Evolutionary conservation across 2,113 vertebrate genomes (phyloP).

Genomic region (Mixornis gularis): DNA sequence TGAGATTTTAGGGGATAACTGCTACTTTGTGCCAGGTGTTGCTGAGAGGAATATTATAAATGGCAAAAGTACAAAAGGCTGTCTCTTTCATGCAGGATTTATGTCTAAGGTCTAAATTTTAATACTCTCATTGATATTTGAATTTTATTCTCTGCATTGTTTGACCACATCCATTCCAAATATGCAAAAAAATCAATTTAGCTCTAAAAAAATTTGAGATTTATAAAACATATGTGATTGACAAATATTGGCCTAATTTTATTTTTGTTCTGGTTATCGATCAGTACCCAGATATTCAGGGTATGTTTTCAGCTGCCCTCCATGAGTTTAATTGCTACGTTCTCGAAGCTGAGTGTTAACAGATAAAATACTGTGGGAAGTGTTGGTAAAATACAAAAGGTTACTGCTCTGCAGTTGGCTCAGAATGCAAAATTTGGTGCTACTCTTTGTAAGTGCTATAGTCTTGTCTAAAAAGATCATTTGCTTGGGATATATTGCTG

Average conservation of each 20-base stretch:
- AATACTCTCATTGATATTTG: not conserved
- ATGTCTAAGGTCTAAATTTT: not conserved
- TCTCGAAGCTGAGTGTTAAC: not conserved
- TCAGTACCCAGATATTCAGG: not conserved
- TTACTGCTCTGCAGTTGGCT: not conserved
- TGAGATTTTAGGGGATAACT: not conserved
- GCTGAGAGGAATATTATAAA: not conserved
- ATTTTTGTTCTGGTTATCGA: not conserved
- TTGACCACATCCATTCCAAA: not conserved
- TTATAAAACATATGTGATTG: not conserved
- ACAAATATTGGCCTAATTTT: not conserved
- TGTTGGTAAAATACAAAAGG: not conserved
- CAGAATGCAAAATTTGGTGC: not conserved
- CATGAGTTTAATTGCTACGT: not conserved
- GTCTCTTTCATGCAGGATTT: not conserved
- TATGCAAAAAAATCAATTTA: not conserved
- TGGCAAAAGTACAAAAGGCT: not conserved
- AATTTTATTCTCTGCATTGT: not conserved
- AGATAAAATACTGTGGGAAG: not conserved
- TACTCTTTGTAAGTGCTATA: not conserved
- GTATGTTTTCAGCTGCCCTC: not conserved
- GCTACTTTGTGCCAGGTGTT: not conserved
- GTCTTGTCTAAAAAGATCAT: not conserved
- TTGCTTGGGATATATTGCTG: not conserved
- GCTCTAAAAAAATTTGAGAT: not conserved